phyloP scores from a whole-genome alignment of 2,797 vertebrate genomes.

The Enteromius paludinosus region DNA sequence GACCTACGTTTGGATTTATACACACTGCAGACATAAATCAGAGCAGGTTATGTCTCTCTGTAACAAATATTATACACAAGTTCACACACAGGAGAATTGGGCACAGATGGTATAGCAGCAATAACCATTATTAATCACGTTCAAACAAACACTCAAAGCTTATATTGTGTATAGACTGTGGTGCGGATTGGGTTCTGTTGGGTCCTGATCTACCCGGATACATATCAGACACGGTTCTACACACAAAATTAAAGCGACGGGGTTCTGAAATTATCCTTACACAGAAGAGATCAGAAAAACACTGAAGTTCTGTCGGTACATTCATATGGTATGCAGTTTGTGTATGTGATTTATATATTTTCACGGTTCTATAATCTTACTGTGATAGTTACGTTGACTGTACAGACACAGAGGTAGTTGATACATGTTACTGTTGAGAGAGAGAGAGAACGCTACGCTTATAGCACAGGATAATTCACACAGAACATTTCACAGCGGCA shows the following conservation, averaged over 20 bases:
- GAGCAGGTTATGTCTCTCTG: conserved; percentile 53
- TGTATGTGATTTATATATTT: conserved; percentile 43
- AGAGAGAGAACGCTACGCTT: conserved; percentile 31
- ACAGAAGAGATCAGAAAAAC: conserved; percentile 59
- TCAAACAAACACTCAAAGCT: conserved; percentile 59
- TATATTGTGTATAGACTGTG: conserved; percentile 65
- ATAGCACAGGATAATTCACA: conserved; percentile 37
- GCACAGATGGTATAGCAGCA: conserved; percentile 88
- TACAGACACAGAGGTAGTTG: conserved; percentile 49
- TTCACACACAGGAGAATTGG: conserved; percentile 70
- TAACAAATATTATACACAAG: conserved; percentile 71
- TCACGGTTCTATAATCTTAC: conserved; percentile 32
- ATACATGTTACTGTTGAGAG: conserved; percentile 33
- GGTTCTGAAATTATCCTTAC: conserved; percentile 69
- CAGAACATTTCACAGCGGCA: conserved; percentile 21
- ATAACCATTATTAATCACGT: conserved; percentile 74
- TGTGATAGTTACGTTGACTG: conserved; percentile 35
- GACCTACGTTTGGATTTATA: conserved; percentile 66
- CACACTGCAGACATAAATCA: conserved; percentile 71
- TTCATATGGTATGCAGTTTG: conserved; percentile 65
- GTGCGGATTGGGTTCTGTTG: conserved; percentile 35
- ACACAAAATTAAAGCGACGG: conserved; percentile 27
- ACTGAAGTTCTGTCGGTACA: conserved; percentile 64
- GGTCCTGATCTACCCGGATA: conserved; percentile 34
- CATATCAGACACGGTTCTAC: conserved; percentile 26